Evolutionary conservation across 2,888 invertebrate species (phyloP).

Genomic region (Apotomis betuletana): DNA sequence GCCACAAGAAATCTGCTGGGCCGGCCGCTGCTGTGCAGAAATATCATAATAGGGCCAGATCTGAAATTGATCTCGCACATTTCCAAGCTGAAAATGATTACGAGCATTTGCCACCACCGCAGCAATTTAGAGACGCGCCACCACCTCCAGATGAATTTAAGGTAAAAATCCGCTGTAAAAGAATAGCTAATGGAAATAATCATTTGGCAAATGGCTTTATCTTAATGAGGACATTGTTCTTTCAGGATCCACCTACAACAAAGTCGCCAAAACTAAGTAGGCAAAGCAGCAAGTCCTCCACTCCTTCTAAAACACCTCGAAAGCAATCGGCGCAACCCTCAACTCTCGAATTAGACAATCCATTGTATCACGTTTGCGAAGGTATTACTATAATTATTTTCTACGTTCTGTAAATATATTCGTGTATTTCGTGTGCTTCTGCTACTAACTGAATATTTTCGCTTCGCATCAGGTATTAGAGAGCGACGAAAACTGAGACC

Average conservation of each 20-base stretch:
- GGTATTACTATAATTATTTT: constrained; percentile 72
- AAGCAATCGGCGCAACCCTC: constrained; percentile 65
- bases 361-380: constrained; percentile 92
- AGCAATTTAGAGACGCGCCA: constrained; percentile 92
- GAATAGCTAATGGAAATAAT: no score
- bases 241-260: constrained; percentile 72
- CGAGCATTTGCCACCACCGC: constrained; percentile 91
- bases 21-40: constrained; percentile 63
- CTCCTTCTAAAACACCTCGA: constrained; percentile 73
- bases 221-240: constrained; percentile 7
- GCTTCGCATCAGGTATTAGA: constrained; percentile 72
- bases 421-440: constrained; percentile 51
- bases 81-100: constrained; percentile 84
- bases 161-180: constrained; percentile 55
- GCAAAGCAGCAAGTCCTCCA: constrained; percentile 77
- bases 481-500: constrained; percentile 77
- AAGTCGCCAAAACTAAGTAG: constrained; percentile 75
- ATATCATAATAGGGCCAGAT: constrained; percentile 81
- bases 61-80: constrained; percentile 83
- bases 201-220: no score
- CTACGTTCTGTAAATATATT: constrained; percentile 22
- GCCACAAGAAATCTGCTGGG: constrained; percentile 64
- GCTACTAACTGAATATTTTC: constrained; percentile 61
- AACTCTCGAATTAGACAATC: constrained; percentile 85
- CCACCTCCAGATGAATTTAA: constrained; percentile 90